These are phyloP conservation scores for Mizuhopecten yessoensis DNA, from an alignment of 1,140 invertebrate species.

Conservation along the genomic window DNA sequence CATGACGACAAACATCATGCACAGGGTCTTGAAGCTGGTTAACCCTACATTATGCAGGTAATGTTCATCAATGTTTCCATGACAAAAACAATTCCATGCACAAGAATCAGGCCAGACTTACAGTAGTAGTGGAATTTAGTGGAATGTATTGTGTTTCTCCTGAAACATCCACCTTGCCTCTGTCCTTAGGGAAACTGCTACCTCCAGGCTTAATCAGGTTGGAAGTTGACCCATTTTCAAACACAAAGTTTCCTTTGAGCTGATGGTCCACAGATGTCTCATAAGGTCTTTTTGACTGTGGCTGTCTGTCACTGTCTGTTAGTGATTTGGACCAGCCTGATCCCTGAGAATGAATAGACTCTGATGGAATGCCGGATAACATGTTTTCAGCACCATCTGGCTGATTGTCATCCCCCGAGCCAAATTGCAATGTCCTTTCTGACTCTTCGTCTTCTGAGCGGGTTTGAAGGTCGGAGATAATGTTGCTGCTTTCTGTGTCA, in stretches of 20 bases:
- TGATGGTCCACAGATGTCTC: neutral
- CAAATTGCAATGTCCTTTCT: neutral
- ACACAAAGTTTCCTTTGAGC: neutral
- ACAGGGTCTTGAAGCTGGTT: neutral
- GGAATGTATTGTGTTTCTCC: neutral
- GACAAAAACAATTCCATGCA: neutral
- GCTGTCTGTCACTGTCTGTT: neutral
- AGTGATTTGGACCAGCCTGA: neutral
- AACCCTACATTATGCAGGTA: neutral
- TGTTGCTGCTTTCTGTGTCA: neutral
- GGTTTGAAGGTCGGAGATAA: neutral
- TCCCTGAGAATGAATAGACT: neutral
- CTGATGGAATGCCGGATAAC: neutral
- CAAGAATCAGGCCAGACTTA: neutral
- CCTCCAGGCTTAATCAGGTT: neutral
- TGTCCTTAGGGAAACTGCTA: neutral
- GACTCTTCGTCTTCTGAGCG: neutral
- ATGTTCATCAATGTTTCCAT: neutral
- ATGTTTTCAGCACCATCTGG: slow-evolving; percentile 8
- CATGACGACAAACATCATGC: neutral
- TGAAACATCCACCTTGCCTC: neutral
- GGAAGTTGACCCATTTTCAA: neutral
- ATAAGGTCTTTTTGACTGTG: neutral
- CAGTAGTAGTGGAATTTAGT: neutral
- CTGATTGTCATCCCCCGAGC: neutral